These are phyloP conservation scores for Eurytoma adleriae DNA, from an alignment of 2,888 invertebrate species.

Conservation along the genomic window DNA sequence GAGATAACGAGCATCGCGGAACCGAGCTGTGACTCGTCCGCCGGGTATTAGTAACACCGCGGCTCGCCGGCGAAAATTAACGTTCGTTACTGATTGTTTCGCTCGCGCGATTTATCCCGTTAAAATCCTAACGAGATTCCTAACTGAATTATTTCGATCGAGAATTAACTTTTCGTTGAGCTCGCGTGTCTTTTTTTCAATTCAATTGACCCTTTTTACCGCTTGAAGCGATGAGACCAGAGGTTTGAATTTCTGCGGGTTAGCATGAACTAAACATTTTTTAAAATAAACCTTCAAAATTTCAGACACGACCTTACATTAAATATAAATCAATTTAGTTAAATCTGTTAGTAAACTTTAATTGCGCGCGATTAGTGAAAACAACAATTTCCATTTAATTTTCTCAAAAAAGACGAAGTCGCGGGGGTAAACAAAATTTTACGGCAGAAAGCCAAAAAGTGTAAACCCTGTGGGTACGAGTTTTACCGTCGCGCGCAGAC, in stretches of 20 bases:
- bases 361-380: background rate
- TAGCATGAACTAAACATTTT: too few species aligned
- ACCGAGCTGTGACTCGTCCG: background rate
- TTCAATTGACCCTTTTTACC: too few species aligned
- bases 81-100: conserved; percentile 5
- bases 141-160: too few species aligned
- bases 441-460: background rate
- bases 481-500: background rate
- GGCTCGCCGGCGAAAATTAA: background rate
- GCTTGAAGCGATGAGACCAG: too few species aligned
- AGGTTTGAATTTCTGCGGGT: too few species aligned
- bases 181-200: too few species aligned
- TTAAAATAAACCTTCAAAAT: too few species aligned
- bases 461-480: too few species aligned
- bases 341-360: background rate
- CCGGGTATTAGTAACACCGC: background rate
- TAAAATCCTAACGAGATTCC: background rate
- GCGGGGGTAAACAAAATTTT: background rate
- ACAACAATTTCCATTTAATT: conserved; percentile 4
- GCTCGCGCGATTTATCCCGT: background rate
- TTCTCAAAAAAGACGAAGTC: background rate
- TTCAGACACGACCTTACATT: too few species aligned
- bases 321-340: too few species aligned
- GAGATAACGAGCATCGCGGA: background rate
- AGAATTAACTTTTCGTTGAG: too few species aligned